These are phyloP conservation scores for Pseudomyrmex concolor DNA, from an alignment of 1,140 invertebrate genomes.

Conservation along the genomic window DNA sequence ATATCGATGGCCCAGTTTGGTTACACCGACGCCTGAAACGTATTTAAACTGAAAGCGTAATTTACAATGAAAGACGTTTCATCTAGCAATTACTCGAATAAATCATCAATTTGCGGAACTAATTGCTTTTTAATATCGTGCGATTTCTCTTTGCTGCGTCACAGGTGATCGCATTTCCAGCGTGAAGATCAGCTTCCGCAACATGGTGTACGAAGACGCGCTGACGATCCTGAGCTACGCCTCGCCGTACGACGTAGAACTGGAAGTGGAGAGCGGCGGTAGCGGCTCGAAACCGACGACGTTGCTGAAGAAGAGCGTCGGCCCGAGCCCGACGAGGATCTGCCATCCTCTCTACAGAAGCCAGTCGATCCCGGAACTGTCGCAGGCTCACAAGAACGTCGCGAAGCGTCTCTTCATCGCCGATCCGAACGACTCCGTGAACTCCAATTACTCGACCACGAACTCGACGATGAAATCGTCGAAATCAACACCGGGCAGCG, in stretches of 20 bases:
- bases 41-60: slow-evolving; percentile 12
- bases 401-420: slow-evolving; percentile 84
- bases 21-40: neutral
- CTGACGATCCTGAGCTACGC: slow-evolving; percentile 95
- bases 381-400: slow-evolving; percentile 82
- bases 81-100: neutral
- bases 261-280: slow-evolving; percentile 88
- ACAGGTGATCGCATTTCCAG: slow-evolving; percentile 94
- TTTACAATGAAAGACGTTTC: slow-evolving; percentile 1
- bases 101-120: slow-evolving; percentile 16
- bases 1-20: slow-evolving; percentile 4
- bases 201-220: slow-evolving; percentile 96
- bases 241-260: slow-evolving; percentile 94
- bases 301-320: slow-evolving; percentile 83
- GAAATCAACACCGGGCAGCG: slow-evolving; percentile 75
- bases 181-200: slow-evolving; percentile 93
- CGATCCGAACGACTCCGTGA: slow-evolving; percentile 81
- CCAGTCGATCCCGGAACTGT: slow-evolving; percentile 88
- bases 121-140: neutral
- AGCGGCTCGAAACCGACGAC: slow-evolving; percentile 85
- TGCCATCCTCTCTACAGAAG: slow-evolving; percentile 89
- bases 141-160: slow-evolving; percentile 42
- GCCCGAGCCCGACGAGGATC: slow-evolving; percentile 85
- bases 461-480: slow-evolving; percentile 82
- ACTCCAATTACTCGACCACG: slow-evolving; percentile 83